Percentiles rank a stretch among this genome's conserved stretches.
phyloP scores from a whole-genome alignment of 2,797 vertebrate genomes.

The Hippopotamyrus pictus region DNA sequence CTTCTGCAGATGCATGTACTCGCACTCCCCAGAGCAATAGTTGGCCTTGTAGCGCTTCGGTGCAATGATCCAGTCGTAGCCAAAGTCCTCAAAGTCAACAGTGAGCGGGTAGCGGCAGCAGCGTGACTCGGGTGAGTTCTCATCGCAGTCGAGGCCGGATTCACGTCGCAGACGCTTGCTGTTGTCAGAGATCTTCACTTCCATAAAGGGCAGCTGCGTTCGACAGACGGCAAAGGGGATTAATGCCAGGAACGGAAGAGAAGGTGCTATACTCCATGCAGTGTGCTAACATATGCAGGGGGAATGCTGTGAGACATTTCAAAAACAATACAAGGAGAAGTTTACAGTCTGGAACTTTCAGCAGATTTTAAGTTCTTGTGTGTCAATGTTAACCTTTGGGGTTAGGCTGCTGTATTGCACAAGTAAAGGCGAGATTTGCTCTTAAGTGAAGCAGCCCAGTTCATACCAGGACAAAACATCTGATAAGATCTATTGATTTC shows the following conservation, averaged over 20 bases:
- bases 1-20: constrained; percentile 92
- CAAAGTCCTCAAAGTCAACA: constrained; percentile 93
- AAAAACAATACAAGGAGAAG: background rate
- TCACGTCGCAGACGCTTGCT: constrained; percentile 79
- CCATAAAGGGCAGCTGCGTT: constrained; percentile 87
- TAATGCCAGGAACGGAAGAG: background rate
- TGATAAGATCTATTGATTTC: background rate
- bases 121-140: constrained; percentile 84
- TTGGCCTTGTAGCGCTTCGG: constrained; percentile 97
- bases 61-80: constrained; percentile 97
- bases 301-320: background rate
- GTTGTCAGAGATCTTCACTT: constrained; percentile 87
- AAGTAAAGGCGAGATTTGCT: background rate
- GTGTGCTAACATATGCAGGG: background rate
- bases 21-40: constrained; percentile 93
- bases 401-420: background rate
- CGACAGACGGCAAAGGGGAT: constrained; percentile 16
- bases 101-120: constrained; percentile 93
- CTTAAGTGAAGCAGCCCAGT: background rate
- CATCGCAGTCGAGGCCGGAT: constrained; percentile 86
- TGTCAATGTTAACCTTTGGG: background rate
- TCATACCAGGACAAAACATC: background rate
- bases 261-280: background rate
- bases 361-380: background rate
- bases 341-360: background rate